phyloP scores from a whole-genome alignment of 1,140 invertebrate genomes.

The Colletes gigas region DNA sequence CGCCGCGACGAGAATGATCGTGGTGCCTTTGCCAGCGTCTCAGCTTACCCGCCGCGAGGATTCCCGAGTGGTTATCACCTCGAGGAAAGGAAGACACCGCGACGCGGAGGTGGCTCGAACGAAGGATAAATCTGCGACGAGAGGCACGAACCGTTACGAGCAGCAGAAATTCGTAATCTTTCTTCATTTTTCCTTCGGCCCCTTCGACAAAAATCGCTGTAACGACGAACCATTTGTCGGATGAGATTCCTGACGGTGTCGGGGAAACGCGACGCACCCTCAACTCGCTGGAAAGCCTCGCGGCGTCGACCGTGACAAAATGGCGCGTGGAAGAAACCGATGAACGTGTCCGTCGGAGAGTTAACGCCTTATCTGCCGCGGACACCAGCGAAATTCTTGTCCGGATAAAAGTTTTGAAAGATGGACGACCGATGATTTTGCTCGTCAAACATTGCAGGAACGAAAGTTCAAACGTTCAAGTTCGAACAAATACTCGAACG shows the following conservation, averaged over 20 bases:
- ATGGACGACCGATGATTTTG: no score
- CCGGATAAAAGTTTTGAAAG: no score
- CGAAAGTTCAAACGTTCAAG: no score
- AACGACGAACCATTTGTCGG: constrained; percentile 63
- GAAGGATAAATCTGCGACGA: constrained; percentile 44
- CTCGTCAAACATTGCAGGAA: no score
- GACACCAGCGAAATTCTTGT: no score
- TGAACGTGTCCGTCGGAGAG: not conserved
- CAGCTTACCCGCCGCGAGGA: constrained; percentile 41
- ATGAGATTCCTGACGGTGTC: not conserved
- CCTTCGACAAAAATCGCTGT: constrained; percentile 24
- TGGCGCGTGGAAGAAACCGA: not conserved
- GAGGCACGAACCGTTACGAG: constrained; percentile 52
- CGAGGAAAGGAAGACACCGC: constrained; percentile 21
- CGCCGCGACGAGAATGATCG: constrained; percentile 34
- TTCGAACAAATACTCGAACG: no score
- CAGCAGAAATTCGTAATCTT: constrained; percentile 64
- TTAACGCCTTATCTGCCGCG: not conserved
- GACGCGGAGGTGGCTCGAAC: not conserved
- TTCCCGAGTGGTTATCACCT: constrained; percentile 50
- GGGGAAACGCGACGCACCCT: constrained; percentile 5
- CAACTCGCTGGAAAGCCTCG: constrained; percentile 4
- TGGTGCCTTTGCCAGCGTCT: constrained; percentile 42
- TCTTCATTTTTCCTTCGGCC: not conserved
- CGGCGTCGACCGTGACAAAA: constrained; percentile 1